A percentile compares a stretch with the other conserved stretches of the same genome.
Evolutionary conservation across 2,888 invertebrate genomes (phyloP).

Genomic region (Phyllotreta striolata): DNA sequence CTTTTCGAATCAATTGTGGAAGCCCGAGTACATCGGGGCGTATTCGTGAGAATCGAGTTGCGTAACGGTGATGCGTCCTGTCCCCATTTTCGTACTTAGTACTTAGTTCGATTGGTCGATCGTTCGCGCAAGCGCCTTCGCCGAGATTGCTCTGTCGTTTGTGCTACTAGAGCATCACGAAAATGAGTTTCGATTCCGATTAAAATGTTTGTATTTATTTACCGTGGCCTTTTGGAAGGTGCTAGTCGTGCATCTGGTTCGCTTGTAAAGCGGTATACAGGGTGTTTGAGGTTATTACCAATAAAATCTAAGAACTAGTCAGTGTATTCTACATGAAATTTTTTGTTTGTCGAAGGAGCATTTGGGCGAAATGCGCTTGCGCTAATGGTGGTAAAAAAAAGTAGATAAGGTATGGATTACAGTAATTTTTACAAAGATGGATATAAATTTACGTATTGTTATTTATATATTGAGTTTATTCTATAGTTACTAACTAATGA

Average conservation of each 20-base stretch:
- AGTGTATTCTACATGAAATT: no score
- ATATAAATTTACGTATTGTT: constrained; percentile 61
- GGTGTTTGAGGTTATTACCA: no score
- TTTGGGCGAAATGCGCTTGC: neutral
- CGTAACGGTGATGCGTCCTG: constrained; percentile 50
- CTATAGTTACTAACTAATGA: constrained; percentile 52
- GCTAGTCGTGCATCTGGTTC: no score
- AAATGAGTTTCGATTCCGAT: no score
- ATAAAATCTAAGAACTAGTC: no score
- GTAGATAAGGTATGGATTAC: constrained; percentile 31
- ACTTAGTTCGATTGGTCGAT: neutral
- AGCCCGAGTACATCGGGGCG: constrained; percentile 64
- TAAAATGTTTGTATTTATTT: no score
- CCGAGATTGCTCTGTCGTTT: no score
- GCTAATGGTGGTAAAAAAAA: constrained; percentile 42
- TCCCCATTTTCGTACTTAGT: constrained; percentile 29
- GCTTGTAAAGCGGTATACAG: no score
- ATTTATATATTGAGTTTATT: constrained; percentile 61
- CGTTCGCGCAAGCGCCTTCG: neutral
- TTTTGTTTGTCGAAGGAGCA: no score
- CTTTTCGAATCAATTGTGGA: constrained; percentile 66
- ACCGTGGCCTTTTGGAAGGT: no score
- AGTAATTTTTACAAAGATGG: constrained; percentile 46
- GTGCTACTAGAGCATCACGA: no score
- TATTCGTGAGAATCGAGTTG: constrained; percentile 52